These are phyloP conservation scores for Tachina fera DNA, from an alignment of 2,888 invertebrate genomes.

Conservation along the genomic window DNA sequence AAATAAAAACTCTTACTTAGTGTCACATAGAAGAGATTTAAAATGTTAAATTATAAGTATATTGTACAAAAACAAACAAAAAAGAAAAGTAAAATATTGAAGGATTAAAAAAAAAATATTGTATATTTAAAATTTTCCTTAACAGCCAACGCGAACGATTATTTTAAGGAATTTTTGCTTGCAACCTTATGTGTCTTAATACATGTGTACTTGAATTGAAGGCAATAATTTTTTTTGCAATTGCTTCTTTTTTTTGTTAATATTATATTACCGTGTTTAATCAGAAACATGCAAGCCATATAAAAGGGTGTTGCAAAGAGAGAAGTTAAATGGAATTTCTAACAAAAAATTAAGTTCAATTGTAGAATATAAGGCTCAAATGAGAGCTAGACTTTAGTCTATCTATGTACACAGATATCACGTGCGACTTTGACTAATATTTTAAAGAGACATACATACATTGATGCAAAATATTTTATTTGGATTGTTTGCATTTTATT, in stretches of 20 bases:
- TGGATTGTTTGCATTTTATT: no score
- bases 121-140: conserved; percentile 18
- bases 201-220: conserved; percentile 40
- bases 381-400: no score
- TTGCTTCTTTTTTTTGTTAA: conserved; percentile 11
- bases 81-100: not conserved
- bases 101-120: conserved; percentile 2
- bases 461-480: no score
- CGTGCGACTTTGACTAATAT: no score
- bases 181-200: conserved; percentile 26
- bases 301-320: not conserved
- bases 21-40: conserved; percentile 31
- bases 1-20: conserved; percentile 28
- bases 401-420: no score
- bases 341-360: no score
- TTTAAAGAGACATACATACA: no score
- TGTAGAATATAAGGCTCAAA: no score
- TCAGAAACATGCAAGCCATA: conserved; percentile 52
- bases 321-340: not conserved
- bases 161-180: conserved; percentile 25
- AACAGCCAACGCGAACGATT: conserved; percentile 54
- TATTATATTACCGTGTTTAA: conserved; percentile 45
- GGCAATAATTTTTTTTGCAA: conserved; percentile 11
- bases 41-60: not conserved
- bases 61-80: not conserved